A percentile compares a stretch with the other conserved stretches of the same genome.
Evolutionary conservation across 2,797 vertebrate species (phyloP).

Genomic region (Acrossocheilus fasciatus): DNA sequence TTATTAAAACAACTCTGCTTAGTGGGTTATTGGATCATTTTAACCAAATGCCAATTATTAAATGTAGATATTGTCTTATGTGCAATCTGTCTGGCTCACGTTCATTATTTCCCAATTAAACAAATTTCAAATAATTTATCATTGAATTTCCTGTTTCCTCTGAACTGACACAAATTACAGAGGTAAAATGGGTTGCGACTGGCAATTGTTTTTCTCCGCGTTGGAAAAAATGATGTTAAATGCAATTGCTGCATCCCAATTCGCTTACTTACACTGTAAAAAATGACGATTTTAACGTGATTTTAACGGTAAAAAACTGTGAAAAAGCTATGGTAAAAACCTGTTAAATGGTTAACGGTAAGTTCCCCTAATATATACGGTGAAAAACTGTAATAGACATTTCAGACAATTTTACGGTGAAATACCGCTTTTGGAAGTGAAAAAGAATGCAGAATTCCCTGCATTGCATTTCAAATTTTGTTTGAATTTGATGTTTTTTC

Average conservation of each 20-base stretch:
- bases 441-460: too few relatives aligned
- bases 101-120: not conserved
- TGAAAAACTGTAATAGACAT: too few relatives aligned
- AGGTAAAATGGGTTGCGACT: not conserved
- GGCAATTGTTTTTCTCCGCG: not conserved
- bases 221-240: not conserved
- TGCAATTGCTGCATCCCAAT: not conserved
- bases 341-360: too few relatives aligned
- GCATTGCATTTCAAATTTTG: too few relatives aligned
- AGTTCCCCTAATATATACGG: too few relatives aligned
- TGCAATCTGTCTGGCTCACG: not conserved
- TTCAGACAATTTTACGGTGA: too few relatives aligned
- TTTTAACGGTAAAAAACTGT: too few relatives aligned
- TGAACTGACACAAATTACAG: too few relatives aligned
- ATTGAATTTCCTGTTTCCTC: not conserved
- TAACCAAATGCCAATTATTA: not conserved
- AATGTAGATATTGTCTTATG: not conserved
- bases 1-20: not conserved
- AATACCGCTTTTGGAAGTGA: too few relatives aligned
- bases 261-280: not conserved
- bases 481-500: too few relatives aligned
- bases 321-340: too few relatives aligned
- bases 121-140: not conserved
- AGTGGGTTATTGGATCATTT: not conserved
- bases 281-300: too few relatives aligned